A percentile compares a stretch with the other conserved stretches of the same genome.
These are phyloP conservation scores for Drosophila mimetica DNA, from an alignment of 2,888 invertebrate species.

Conservation along the genomic window DNA sequence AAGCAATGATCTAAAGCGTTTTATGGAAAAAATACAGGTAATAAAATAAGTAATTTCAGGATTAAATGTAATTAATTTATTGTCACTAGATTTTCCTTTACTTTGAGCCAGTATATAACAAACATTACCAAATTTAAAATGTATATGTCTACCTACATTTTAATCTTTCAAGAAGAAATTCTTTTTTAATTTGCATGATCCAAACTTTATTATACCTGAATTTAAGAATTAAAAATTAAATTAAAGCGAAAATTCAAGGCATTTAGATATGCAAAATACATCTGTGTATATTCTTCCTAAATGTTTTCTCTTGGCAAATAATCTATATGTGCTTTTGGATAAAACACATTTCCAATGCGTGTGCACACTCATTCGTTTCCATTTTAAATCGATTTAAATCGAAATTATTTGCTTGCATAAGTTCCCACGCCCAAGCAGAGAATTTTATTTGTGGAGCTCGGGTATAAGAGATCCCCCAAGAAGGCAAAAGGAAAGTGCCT, in stretches of 20 bases:
- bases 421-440: constrained; percentile 14
- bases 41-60: no score
- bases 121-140: no score
- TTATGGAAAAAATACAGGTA: no score
- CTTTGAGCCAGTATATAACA: no score
- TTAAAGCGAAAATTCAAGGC: no score
- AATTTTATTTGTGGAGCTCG: background rate
- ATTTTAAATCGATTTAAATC: constrained; percentile 63
- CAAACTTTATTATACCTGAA: no score
- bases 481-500: constrained; percentile 30
- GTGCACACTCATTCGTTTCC: constrained; percentile 30
- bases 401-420: constrained; percentile 55
- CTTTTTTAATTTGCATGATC: no score
- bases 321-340: constrained; percentile 17
- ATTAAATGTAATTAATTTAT: no score
- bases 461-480: constrained; percentile 25
- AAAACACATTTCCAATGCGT: constrained; percentile 22
- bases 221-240: background rate
- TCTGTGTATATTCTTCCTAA: background rate
- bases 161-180: no score
- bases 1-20: no score
- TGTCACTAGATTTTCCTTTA: no score
- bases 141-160: no score
- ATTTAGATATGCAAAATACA: background rate
- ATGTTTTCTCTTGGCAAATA: constrained; percentile 1